Percentiles rank a stretch among this genome's conserved stretches.
Conservation (phyloP, 92 coral and sea anemone species). For the Anthopleura xanthogrammica region DNA sequence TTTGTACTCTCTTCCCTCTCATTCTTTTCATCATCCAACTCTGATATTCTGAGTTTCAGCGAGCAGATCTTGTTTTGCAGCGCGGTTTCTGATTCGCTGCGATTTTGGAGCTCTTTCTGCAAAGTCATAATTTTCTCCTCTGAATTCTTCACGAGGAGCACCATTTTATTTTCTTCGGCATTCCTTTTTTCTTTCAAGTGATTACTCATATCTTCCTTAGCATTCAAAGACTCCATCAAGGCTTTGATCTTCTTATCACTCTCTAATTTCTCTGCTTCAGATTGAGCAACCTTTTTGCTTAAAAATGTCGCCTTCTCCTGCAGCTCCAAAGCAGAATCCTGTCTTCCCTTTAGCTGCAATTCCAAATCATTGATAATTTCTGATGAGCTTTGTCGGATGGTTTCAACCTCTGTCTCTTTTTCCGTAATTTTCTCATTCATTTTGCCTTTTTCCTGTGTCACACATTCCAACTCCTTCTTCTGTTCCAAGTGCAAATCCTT, state of each 20-base stretch:
- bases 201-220: not conserved
- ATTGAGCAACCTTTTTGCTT: not conserved
- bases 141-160: not conserved
- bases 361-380: not conserved
- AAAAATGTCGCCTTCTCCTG: constrained; percentile 6
- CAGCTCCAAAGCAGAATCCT: constrained; percentile 13
- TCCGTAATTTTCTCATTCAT: not conserved
- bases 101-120: not conserved
- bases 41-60: not conserved
- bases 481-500: not conserved
- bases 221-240: not conserved
- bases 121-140: not conserved
- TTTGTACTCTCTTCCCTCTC: not conserved
- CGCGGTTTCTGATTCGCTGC: not conserved
- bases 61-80: not conserved
- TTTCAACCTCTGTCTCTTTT: not conserved
- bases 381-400: not conserved
- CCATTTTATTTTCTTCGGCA: not conserved
- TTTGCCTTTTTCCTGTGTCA: not conserved
- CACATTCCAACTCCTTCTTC: not conserved
- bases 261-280: not conserved
- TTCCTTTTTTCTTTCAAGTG: not conserved
- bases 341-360: not conserved
- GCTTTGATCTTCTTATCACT: constrained; percentile 5
- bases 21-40: not conserved